Conservation (phyloP, 2,113 vertebrate genomes). For the Campylomormyrus numenius region DNA sequence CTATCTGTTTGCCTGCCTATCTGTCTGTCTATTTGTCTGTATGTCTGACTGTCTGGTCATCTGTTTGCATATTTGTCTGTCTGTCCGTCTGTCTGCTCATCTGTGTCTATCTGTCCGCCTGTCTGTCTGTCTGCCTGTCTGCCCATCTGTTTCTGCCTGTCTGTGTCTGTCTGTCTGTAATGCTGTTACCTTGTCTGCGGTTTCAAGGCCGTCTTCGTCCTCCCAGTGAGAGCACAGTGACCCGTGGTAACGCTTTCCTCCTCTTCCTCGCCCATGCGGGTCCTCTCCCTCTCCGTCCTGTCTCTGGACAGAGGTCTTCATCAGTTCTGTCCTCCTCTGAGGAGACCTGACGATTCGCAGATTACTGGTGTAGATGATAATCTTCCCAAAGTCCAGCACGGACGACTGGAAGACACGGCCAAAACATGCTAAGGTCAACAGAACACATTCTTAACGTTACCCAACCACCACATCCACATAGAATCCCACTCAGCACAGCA, state of each 20-base stretch:
- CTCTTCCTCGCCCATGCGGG: slow-evolving; percentile 38
- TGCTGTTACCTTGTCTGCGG: slow-evolving; percentile 44
- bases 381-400: slow-evolving; percentile 88
- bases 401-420: slow-evolving; percentile 53
- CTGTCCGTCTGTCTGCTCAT: too few species aligned
- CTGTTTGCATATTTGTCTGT: neutral
- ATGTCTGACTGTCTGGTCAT: neutral
- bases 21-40: neutral
- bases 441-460: neutral
- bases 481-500: neutral
- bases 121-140: neutral
- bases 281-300: slow-evolving; percentile 52
- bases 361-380: slow-evolving; percentile 96
- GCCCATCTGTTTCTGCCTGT: neutral
- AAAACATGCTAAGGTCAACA: neutral
- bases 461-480: neutral
- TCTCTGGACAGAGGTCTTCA: slow-evolving; percentile 54
- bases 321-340: slow-evolving; percentile 61
- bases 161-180: neutral
- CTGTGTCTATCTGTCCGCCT: neutral
- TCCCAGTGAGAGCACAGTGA: slow-evolving; percentile 27
- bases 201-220: slow-evolving; percentile 13
- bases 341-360: slow-evolving; percentile 86
- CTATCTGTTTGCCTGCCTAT: neutral
- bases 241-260: slow-evolving; percentile 42